Evolutionary conservation across 2,888 invertebrate species (phyloP), one percentile per base, ranked within the genome.

Genomic region (Calameuta filiformis): DNA sequence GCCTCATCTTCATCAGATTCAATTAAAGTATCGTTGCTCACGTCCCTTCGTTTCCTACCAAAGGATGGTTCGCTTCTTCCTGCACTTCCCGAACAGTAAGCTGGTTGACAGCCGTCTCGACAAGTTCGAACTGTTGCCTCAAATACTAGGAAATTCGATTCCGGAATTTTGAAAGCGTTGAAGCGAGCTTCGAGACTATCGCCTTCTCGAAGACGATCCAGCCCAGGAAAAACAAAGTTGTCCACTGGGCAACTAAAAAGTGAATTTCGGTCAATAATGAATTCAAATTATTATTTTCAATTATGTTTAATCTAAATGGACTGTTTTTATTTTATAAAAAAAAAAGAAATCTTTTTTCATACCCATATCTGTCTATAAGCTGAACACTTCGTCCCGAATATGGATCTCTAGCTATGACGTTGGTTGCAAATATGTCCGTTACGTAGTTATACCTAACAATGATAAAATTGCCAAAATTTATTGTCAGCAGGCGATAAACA

Each of bases 131-230:
- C 98, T 0, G 97, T 98, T 0, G 98, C 98, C 92, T 98, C 98
- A 88, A 98, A 98, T 0, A 98, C 97, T 84, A 98, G 92, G 93
- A 97, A 97, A 91, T 98, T 98, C 0, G 98, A 98, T 92, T 98
- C 98, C 0, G 98, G 98, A 83, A 98, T 97, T 92, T 98, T 98
- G 90, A 98, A 98, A 0, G 98, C 98, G 91, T 98, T 97, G 91
- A 98, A 98, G 86, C 97, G 94, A 0, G 98, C 97, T 92, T 98
- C 97, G 76, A 98, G 92, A 4, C 96, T 97, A 88, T 97, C 97
- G 0, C 97, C 96, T 86, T 94, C 97, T 35, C 98, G 94, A 0
- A 97, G 94, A 88, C 96, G 95, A 89, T 97, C 97, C 84, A 98
- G 91, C 88, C 97, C 97, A 0, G 98, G 98, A 93, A 98, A 98